A percentile compares a stretch with the other conserved stretches of the same genome.
Evolutionary conservation across 2,113 vertebrate genomes (phyloP).

Genomic region (Sander vitreus): DNA sequence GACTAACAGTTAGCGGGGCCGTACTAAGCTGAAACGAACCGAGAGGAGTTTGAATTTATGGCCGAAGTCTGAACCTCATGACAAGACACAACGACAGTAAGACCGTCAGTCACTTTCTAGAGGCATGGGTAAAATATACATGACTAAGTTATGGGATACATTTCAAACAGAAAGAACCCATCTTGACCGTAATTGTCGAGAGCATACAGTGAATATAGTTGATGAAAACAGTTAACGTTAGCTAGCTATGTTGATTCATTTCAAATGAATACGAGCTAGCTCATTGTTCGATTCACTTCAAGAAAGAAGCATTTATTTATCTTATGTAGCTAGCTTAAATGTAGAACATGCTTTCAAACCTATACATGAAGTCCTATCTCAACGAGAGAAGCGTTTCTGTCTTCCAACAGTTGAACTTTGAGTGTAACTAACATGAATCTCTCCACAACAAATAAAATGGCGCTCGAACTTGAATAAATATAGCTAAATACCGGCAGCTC

Average conservation of each 20-base stretch:
- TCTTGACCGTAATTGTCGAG: too few relatives aligned
- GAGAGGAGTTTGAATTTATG: neutral
- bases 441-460: neutral
- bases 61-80: slow-evolving; percentile 7
- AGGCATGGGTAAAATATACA: neutral
- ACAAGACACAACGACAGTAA: slow-evolving; percentile 2
- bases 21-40: neutral
- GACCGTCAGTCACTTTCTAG: neutral
- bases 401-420: neutral
- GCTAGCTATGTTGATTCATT: neutral
- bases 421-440: neutral
- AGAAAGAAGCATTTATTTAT: too few relatives aligned
- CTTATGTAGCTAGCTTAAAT: too few relatives aligned
- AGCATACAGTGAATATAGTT: neutral
- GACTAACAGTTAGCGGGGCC: neutral
- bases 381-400: neutral
- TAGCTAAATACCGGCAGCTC: neutral
- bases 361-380: neutral
- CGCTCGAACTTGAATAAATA: too few relatives aligned
- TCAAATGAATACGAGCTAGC: too few relatives aligned
- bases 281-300: too few relatives aligned
- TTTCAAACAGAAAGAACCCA: neutral
- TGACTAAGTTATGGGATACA: too few relatives aligned
- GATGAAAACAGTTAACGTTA: neutral
- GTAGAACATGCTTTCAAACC: too few relatives aligned